A percentile compares a stretch with the other conserved stretches of the same genome.
Conservation (phyloP, 2,888 invertebrate species). For the Cephus spinipes region DNA sequence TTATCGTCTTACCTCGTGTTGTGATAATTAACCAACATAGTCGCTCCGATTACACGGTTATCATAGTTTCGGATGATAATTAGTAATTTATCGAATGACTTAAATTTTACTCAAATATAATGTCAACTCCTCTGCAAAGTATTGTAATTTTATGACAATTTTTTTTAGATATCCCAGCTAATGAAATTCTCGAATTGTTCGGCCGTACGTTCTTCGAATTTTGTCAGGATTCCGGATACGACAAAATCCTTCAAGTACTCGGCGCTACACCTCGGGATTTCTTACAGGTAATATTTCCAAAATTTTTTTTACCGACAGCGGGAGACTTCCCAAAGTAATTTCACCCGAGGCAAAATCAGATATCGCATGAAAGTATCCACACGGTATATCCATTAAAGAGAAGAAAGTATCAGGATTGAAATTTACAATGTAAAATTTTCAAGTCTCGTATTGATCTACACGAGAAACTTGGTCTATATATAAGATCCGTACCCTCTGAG, state of each 20-base stretch:
- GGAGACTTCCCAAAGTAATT: neutral
- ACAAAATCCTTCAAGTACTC: constrained; percentile 92
- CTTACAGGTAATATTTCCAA: constrained; percentile 76
- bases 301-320: neutral
- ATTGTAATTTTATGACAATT: neutral
- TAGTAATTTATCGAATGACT: neutral
- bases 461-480: neutral
- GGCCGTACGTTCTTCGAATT: constrained; percentile 97
- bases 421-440: neutral
- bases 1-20: neutral
- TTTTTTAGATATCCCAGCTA: constrained; percentile 86
- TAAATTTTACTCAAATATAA: neutral
- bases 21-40: neutral
- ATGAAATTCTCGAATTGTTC: constrained; percentile 88
- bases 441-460: neutral
- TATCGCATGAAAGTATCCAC: neutral
- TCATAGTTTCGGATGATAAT: neutral
- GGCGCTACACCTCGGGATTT: constrained; percentile 96
- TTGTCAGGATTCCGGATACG: constrained; percentile 97
- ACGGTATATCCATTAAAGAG: neutral
- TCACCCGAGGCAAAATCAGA: neutral
- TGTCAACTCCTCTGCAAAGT: neutral
- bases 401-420: neutral
- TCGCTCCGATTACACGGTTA: neutral
- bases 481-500: neutral